These are phyloP conservation scores for Ephestia elutella DNA, from an alignment of 1,140 invertebrate species.

Conservation along the genomic window DNA sequence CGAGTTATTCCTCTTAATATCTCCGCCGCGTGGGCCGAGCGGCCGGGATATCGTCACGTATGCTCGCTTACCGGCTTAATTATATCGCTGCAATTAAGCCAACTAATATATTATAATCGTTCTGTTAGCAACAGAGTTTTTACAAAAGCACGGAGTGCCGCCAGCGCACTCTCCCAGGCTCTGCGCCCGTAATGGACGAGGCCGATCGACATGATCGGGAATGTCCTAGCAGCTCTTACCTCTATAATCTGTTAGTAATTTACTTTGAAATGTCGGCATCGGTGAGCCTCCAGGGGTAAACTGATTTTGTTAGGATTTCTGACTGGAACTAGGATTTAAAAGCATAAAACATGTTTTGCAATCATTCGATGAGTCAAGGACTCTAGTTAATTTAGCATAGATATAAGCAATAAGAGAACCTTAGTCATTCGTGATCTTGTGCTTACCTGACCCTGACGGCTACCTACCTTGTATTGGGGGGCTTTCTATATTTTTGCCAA, in stretches of 20 bases:
- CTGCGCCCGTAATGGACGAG: constrained; percentile 36
- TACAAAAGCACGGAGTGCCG: constrained; percentile 51
- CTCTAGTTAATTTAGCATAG: too few species aligned
- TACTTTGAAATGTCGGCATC: background rate
- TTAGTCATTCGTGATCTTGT: too few species aligned
- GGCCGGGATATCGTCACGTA: constrained; percentile 70
- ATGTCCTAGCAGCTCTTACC: constrained; percentile 16
- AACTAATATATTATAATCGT: constrained; percentile 74
- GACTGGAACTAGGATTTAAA: background rate
- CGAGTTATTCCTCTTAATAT: constrained; percentile 71
- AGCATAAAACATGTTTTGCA: too few species aligned
- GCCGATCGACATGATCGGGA: constrained; percentile 29
- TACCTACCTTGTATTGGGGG: too few species aligned
- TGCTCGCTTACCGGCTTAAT: constrained; percentile 57
- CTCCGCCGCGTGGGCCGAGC: constrained; percentile 50
- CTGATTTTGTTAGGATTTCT: background rate
- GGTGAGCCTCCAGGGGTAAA: background rate
- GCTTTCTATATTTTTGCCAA: too few species aligned
- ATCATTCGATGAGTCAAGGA: too few species aligned
- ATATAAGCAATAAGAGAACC: too few species aligned
- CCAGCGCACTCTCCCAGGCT: constrained; percentile 41
- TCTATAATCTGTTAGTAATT: constrained; percentile 18
- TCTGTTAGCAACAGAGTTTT: constrained; percentile 65
- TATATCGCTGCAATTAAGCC: constrained; percentile 69
- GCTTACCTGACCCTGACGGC: too few species aligned